Percentiles rank a stretch among this genome's conserved stretches.
Evolutionary conservation across 2,797 vertebrate species (phyloP).

Genomic region (Acrocephalus scirpaceus): DNA sequence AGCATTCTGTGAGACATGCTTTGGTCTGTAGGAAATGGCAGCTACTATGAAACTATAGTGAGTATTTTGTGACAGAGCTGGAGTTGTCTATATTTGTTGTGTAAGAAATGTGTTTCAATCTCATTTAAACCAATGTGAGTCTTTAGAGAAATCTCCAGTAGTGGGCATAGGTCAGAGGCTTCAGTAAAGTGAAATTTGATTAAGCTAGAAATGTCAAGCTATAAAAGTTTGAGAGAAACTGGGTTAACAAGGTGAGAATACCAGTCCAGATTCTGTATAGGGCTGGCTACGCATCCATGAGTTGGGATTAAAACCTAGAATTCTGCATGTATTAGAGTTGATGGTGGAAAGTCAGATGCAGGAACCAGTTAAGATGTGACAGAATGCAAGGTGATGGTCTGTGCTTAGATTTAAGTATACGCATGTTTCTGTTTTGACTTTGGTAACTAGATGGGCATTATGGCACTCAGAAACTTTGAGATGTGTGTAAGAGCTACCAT

Average conservation of each 20-base stretch:
- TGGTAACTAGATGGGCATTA: not conserved
- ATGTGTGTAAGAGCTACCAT: not conserved
- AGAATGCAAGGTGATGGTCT: not conserved
- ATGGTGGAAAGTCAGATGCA: accelerated
- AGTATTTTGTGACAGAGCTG: not conserved
- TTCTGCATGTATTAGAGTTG: not conserved
- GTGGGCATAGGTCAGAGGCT: not conserved
- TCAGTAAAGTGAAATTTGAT: not conserved
- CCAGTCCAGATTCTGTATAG: not conserved
- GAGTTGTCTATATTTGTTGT: not conserved
- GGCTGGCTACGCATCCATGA: not conserved
- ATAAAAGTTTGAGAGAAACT: not conserved
- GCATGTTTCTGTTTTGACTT: not conserved
- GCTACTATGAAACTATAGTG: not conserved
- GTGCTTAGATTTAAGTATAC: not conserved
- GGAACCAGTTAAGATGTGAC: not conserved
- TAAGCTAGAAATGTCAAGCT: constrained; percentile 5
- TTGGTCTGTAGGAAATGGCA: not conserved
- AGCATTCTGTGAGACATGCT: not conserved
- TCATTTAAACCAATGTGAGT: not conserved
- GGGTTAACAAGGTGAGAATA: not conserved
- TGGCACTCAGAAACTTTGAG: not conserved
- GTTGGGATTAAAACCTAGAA: not conserved
- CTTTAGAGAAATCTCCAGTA: not conserved
- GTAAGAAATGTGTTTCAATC: not conserved